Conservation (phyloP, 2,888 invertebrate species). For the Tholera decimalis region DNA sequence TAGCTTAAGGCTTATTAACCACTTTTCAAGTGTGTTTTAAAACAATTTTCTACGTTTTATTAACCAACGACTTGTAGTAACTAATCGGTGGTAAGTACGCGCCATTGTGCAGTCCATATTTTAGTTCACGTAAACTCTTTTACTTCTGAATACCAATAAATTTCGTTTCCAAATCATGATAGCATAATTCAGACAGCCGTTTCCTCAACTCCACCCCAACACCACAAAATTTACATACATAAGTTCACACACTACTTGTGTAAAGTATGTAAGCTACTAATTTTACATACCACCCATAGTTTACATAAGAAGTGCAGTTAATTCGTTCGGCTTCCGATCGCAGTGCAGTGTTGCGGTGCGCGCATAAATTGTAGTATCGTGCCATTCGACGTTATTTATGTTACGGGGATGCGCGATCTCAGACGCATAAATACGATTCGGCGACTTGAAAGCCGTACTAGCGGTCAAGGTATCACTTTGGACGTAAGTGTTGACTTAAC, state of each 20-base stretch:
- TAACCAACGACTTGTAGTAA: background rate
- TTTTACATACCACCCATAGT: conserved; percentile 12
- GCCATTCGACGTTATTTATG: conserved; percentile 81
- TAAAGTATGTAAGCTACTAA: conserved; percentile 17
- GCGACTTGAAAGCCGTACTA: conserved; percentile 58
- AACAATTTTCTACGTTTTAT: background rate
- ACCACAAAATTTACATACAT: conserved; percentile 29
- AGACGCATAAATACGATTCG: conserved; percentile 84
- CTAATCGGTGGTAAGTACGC: background rate
- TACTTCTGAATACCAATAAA: conserved; percentile 14
- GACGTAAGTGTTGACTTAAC: background rate
- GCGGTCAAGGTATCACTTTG: conserved; percentile 13
- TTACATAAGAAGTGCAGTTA: conserved; percentile 51
- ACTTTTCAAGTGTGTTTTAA: no score
- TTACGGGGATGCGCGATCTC: conserved; percentile 71
- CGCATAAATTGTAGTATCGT: conserved; percentile 80
- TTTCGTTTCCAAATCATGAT: conserved; percentile 36
- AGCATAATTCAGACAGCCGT: conserved; percentile 31
- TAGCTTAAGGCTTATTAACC: no score
- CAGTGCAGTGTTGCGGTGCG: conserved; percentile 48
- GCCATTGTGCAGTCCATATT: background rate
- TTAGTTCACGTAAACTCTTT: background rate
- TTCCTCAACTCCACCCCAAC: conserved; percentile 23
- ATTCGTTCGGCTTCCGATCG: conserved; percentile 52
- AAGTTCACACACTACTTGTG: conserved; percentile 30